A percentile compares a stretch with the other conserved stretches of the same genome.
Evolutionary conservation across 2,888 invertebrate species (phyloP).

Genomic region (Caenorhabditis panamensis): DNA sequence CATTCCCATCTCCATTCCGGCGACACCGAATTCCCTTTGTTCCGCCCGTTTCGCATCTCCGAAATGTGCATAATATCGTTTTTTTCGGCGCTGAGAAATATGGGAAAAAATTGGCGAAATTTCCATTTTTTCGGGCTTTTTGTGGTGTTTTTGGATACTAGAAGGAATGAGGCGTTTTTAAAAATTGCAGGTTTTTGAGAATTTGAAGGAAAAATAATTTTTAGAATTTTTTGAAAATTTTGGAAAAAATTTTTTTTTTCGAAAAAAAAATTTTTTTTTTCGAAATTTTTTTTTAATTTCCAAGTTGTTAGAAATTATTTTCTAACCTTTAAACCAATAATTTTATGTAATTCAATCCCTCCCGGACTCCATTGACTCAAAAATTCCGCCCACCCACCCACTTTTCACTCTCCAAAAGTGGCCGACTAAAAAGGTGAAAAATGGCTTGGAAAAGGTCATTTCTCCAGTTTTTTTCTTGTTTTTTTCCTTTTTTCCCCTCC

Average conservation of each 20-base stretch:
- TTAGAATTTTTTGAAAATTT: background rate
- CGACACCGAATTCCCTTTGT: conserved; percentile 7
- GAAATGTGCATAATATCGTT: conserved; percentile 5
- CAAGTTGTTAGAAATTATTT: background rate
- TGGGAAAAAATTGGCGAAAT: conserved; percentile 9
- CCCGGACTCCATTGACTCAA: no score
- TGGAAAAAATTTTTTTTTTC: no score
- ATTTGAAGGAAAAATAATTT: background rate
- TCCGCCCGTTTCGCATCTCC: conserved; percentile 22
- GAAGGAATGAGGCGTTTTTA: background rate
- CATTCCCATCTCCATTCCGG: conserved; percentile 4
- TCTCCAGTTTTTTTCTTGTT: background rate
- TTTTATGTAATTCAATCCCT: no score
- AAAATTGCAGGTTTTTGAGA: background rate
- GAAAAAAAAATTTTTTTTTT: background rate
- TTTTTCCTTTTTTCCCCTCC: background rate
- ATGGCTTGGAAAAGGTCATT: no score
- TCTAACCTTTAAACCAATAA: no score
- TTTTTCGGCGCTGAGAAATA: conserved; percentile 19
- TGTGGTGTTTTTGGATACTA: no score
- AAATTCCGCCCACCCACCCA: background rate
- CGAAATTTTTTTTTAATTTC: background rate
- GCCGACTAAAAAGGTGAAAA: no score
- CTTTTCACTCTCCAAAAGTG: no score
- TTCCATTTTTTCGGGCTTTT: conserved; percentile 17